Percentiles rank a stretch among this genome's conserved stretches.
Evolutionary conservation across 1,140 invertebrate species (phyloP).

Genomic region (Drosophila sp.): DNA sequence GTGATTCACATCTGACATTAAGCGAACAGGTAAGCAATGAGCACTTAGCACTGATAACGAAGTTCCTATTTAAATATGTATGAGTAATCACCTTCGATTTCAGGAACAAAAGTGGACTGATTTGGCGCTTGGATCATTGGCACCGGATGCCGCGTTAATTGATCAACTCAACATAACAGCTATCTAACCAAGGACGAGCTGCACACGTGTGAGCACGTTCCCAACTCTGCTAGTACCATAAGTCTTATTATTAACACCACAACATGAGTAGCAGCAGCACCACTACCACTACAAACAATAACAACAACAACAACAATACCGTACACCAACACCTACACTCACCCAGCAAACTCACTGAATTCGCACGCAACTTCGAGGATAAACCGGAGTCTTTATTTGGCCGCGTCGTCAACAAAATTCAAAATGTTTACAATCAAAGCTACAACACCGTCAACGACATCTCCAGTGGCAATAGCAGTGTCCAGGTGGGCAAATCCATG

Average conservation of each 20-base stretch:
- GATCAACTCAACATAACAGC: conserved; percentile 81
- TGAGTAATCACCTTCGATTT: background rate
- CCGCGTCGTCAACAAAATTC: conserved; percentile 83
- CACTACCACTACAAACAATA: conserved; percentile 69
- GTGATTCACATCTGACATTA: conserved; percentile 94
- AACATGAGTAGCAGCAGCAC: conserved; percentile 48
- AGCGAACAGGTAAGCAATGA: conserved; percentile 89
- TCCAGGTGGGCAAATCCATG: conserved; percentile 69
- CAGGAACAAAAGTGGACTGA: conserved; percentile 94
- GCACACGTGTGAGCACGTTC: conserved; percentile 49
- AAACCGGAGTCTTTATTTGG: conserved; percentile 77
- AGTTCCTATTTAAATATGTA: background rate
- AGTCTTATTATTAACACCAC: conserved; percentile 35
- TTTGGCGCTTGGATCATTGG: conserved; percentile 88
- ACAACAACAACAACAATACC: conserved; percentile 52
- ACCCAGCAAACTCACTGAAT: conserved; percentile 90
- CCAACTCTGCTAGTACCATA: conserved; percentile 52
- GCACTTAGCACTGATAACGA: background rate
- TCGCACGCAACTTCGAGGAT: conserved; percentile 86
- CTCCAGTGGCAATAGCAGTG: conserved; percentile 60
- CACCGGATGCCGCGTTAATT: conserved; percentile 77
- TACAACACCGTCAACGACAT: conserved; percentile 84
- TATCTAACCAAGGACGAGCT: conserved; percentile 72
- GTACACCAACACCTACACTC: conserved; percentile 89
- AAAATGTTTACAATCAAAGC: conserved; percentile 83